Evolutionary conservation across 2,888 invertebrate genomes (phyloP), one percentile per base, ranked within the genome.

Genomic region (Hydriomena furcata): DNA sequence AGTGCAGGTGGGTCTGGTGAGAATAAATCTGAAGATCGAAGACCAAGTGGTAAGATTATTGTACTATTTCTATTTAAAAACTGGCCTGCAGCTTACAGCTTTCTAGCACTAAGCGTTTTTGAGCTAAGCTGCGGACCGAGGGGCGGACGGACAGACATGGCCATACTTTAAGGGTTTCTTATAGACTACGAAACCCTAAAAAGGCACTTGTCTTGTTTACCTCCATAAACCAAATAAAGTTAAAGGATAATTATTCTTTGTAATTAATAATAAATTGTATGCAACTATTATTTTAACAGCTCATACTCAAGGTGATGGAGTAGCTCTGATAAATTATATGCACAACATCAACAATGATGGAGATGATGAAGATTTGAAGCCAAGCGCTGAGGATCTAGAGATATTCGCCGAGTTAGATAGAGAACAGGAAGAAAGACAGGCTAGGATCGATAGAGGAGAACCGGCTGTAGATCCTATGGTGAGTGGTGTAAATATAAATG

Each of bases 391-490:
- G 37, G 89, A 90, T 25, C 21, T 85, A 52, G 87, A 88, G 62
- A 82, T 90, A 53, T 86, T 90, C 23, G 82, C 76, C 0, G 88
- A 89, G 27, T 48, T 90, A 23, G 87, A 88, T 2, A 59, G 68
- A 12, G 87, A 88, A 10, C 73, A 81, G 53, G 57, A 58, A 7
- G 86, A 89, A 47, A 65, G 84, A 13, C 77, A 87, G 37, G 85
- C 84, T 1, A 81, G 88, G 60, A 79, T 89, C 7, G 84, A 78
- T 1, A 73, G 86, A n/a, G 89, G 89, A 13, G 86, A 87, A 40
- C 83, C 87, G 0, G 74, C 87, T 37, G 78, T 88, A 6, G 87
- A 89, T 56, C 87, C 88, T 3, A 84, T 85, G 87, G 89, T 84
- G 53, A 58, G 61, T 46, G 28, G 21, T 17, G 17, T 32, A 13